These are phyloP conservation scores for Solenopsis invicta DNA, from an alignment of 1,140 invertebrate species.

Conservation along the genomic window DNA sequence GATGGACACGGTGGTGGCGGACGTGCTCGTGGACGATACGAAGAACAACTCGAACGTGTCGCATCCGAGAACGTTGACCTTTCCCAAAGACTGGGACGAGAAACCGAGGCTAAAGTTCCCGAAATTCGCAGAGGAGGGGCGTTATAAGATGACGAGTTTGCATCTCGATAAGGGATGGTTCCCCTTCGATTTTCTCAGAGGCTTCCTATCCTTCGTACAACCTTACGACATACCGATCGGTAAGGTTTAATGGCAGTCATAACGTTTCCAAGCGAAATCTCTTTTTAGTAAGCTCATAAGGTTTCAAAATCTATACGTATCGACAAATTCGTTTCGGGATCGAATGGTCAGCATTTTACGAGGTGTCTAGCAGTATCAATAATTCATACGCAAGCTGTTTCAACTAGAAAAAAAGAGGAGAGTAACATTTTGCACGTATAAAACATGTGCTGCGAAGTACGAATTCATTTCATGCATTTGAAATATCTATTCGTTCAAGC, in stretches of 20 bases:
- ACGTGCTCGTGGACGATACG: constrained; percentile 39
- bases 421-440: neutral
- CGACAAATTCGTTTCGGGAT: neutral
- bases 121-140: constrained; percentile 75
- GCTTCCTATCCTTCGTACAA: constrained; percentile 87
- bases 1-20: constrained; percentile 27
- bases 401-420: neutral
- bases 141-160: constrained; percentile 86
- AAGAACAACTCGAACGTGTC: constrained; percentile 80
- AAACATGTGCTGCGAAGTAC: neutral
- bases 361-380: neutral
- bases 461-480: neutral
- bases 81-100: constrained; percentile 78
- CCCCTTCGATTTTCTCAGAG: constrained; percentile 87
- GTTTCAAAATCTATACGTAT: neutral
- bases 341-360: constrained; percentile 4
- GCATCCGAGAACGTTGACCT: constrained; percentile 75
- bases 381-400: constrained; percentile 21
- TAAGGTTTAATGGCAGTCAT: constrained; percentile 75
- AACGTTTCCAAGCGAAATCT: neutral
- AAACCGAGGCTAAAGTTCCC: constrained; percentile 82
- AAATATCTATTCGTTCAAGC: neutral
- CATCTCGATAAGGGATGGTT: constrained; percentile 87
- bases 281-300: neutral
- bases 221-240: constrained; percentile 88